Evolutionary conservation across 2,888 invertebrate genomes (phyloP).

Genomic region (Rhaphigaster nebulosa): DNA sequence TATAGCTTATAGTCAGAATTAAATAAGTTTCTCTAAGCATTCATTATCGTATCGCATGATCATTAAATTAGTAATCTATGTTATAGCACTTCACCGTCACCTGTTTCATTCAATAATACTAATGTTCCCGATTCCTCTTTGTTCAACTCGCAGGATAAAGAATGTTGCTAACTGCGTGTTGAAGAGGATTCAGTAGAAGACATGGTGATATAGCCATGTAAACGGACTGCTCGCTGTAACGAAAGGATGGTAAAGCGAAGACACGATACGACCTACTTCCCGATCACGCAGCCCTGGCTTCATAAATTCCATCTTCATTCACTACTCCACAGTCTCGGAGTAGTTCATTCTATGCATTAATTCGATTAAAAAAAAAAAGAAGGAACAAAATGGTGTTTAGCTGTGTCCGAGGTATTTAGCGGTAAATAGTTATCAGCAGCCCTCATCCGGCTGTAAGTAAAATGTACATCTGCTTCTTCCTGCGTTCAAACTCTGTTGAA

Average conservation of each 20-base stretch:
- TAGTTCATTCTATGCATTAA: not conserved
- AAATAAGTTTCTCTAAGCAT: too few species aligned
- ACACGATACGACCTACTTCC: conserved; percentile 39
- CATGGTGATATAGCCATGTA: not conserved
- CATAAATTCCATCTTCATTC: conserved; percentile 5
- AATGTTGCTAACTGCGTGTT: not conserved
- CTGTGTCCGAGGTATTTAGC: not conserved
- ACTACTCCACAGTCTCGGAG: not conserved
- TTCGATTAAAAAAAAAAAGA: not conserved
- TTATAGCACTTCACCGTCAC: not conserved
- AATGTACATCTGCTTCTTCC: conserved; percentile 4
- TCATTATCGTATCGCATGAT: not conserved
- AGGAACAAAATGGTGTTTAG: not conserved
- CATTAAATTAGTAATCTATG: not conserved
- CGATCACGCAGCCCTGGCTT: not conserved
- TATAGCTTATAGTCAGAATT: too few species aligned
- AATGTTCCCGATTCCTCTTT: not conserved
- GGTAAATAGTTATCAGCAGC: not conserved
- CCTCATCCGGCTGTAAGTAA: not conserved
- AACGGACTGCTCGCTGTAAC: not conserved
- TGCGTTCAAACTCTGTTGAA: not conserved
- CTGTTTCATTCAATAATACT: not conserved
- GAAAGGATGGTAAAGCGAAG: conserved; percentile 25
- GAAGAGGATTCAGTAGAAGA: not conserved
- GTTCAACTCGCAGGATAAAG: not conserved